Conservation (phyloP, 1,140 invertebrate genomes). For the Pseudomyrmex gracilis region DNA sequence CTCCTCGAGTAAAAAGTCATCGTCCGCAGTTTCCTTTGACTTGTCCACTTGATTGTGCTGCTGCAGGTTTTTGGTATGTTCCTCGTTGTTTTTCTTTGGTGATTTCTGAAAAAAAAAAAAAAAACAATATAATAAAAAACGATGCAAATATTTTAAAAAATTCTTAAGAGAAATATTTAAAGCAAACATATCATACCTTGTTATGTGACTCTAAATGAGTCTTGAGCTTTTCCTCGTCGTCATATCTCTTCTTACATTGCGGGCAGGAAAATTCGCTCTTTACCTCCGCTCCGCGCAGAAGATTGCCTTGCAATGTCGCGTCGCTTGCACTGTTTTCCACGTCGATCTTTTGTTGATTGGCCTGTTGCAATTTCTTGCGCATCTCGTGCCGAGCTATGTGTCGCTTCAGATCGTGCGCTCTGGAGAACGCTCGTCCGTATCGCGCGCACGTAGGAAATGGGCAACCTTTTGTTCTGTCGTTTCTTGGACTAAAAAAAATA, state of each 20-base stretch:
- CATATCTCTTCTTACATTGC: constrained; percentile 80
- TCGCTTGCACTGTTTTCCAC: constrained; percentile 72
- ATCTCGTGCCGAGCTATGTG: constrained; percentile 82
- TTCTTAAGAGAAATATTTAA: no score
- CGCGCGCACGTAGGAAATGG: constrained; percentile 80
- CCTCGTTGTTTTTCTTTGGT: constrained; percentile 20
- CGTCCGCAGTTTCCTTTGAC: constrained; percentile 70
- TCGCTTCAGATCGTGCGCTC: constrained; percentile 82
- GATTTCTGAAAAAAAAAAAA: constrained; percentile 12
- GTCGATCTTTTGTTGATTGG: constrained; percentile 28
- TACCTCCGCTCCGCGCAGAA: constrained; percentile 42
- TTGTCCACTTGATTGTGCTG: constrained; percentile 60
- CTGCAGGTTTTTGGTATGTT: constrained; percentile 73
- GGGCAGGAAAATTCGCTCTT: constrained; percentile 57
- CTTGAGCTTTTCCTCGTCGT: constrained; percentile 78
- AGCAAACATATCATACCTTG: constrained; percentile 75
- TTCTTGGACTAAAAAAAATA: constrained; percentile 57
- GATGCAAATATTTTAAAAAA: no score
- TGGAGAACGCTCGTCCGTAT: constrained; percentile 81
- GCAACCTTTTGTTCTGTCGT: constrained; percentile 80
- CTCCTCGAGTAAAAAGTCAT: constrained; percentile 82
- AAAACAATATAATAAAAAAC: no score
- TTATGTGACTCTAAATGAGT: constrained; percentile 78
- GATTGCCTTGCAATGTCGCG: constrained; percentile 72
- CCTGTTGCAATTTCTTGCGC: constrained; percentile 78